Conservation (phyloP, 1,140 invertebrate genomes). For the honey bee (Apis mellifera) region DNA sequence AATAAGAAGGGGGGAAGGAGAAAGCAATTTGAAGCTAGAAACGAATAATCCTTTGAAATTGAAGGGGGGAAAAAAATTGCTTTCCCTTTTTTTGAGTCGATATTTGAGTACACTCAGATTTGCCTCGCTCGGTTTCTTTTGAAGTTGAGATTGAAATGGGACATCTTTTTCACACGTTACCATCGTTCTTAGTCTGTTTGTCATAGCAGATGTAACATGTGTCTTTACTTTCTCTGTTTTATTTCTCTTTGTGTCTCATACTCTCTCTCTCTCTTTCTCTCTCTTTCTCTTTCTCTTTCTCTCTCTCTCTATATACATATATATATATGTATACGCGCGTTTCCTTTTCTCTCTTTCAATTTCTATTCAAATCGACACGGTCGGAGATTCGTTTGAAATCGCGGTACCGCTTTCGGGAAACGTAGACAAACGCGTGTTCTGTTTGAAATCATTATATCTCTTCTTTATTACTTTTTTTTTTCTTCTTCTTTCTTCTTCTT, state of each 20-base stretch:
- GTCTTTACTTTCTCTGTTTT: slow-evolving; percentile 7
- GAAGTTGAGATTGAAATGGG: neutral
- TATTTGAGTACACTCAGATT: neutral
- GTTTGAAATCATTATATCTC: slow-evolving; percentile 10
- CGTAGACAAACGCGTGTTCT: neutral
- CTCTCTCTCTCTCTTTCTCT: neutral
- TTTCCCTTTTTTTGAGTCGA: too few species aligned
- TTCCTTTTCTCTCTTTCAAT: neutral
- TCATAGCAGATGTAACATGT: slow-evolving; percentile 28
- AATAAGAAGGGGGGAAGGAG: too few species aligned
- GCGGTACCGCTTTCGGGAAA: slow-evolving; percentile 2
- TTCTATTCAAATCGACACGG: neutral
- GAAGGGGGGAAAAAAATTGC: too few species aligned
- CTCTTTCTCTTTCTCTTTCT: neutral
- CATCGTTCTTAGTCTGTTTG: slow-evolving; percentile 11
- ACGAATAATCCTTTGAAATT: too few species aligned
- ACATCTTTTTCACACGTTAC: slow-evolving; percentile 2
- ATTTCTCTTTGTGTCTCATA: neutral
- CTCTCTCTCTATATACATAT: neutral
- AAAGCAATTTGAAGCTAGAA: too few species aligned
- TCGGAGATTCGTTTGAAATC: neutral
- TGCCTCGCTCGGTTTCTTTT: too few species aligned
- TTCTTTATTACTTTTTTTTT: neutral
- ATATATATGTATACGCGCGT: neutral
- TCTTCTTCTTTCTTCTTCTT: neutral